Evolutionary conservation across 2,113 vertebrate species (phyloP).

Genomic region (Rhinolophus ferrumequinum): DNA sequence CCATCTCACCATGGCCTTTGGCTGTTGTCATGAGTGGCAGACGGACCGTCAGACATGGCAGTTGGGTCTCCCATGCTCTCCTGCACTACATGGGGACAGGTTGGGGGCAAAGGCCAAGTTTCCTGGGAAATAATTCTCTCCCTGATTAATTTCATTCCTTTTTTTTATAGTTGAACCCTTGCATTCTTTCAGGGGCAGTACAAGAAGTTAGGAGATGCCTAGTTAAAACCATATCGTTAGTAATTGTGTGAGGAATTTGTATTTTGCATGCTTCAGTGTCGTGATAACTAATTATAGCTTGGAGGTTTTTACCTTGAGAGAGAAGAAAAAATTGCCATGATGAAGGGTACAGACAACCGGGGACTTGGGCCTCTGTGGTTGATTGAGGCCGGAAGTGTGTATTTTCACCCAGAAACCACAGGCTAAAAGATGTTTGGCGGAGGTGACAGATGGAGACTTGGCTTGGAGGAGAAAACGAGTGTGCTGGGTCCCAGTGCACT

Average conservation of each 20-base stretch:
- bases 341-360: background rate
- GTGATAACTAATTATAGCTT: background rate
- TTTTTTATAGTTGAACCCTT: background rate
- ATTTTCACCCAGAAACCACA: background rate
- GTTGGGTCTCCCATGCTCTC: too few species aligned
- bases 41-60: background rate
- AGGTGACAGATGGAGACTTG: background rate
- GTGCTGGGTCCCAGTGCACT: fast-evolving
- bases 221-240: fast-evolving
- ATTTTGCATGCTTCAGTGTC: background rate
- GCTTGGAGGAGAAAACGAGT: background rate
- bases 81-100: fast-evolving
- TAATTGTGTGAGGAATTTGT: background rate
- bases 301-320: background rate
- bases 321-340: background rate
- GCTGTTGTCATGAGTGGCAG: too few species aligned
- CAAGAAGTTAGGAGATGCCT: background rate
- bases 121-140: background rate
- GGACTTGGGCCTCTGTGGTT: fast-evolving
- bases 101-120: background rate
- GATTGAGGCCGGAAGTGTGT: background rate
- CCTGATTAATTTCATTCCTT: too few species aligned
- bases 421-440: fast-evolving
- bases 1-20: fast-evolving
- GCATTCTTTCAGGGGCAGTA: too few species aligned